These are phyloP conservation scores for Tenrec ecaudatus DNA, from an alignment of 2,113 vertebrate species.

Conservation along the genomic window DNA sequence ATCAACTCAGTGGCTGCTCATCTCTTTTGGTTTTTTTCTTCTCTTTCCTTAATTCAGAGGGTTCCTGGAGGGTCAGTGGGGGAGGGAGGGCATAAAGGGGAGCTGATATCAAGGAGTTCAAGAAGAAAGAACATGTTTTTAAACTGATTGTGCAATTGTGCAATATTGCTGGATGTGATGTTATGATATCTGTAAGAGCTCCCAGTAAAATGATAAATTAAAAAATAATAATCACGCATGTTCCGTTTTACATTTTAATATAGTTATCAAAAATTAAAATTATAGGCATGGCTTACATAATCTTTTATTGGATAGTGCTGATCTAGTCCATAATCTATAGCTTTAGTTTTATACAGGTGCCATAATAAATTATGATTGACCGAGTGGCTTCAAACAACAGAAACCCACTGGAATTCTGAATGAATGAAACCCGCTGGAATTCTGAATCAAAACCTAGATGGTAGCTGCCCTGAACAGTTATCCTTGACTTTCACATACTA, in stretches of 20 bases:
- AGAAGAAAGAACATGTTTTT: too few relatives aligned
- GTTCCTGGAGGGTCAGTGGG: too few relatives aligned
- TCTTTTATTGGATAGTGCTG: background rate
- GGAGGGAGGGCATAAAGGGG: too few relatives aligned
- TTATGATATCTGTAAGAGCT: too few relatives aligned
- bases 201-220: too few relatives aligned
- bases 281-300: background rate
- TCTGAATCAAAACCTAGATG: background rate
- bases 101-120: too few relatives aligned
- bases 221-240: background rate
- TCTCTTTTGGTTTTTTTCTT: background rate
- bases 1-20: background rate
- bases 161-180: too few relatives aligned
- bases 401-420: background rate
- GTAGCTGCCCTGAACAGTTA: background rate
- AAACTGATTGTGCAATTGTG: too few relatives aligned
- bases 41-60: background rate
- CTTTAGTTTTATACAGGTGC: background rate
- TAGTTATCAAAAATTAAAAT: constrained; percentile 9
- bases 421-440: background rate
- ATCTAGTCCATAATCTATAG: background rate
- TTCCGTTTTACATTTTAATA: background rate
- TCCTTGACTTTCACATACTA: background rate
- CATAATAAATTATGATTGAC: background rate
- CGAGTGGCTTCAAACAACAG: background rate